A percentile compares a stretch with the other conserved stretches of the same genome.
Evolutionary conservation across 2,113 vertebrate species (phyloP).

Genomic region (Thunnus thynnus): DNA sequence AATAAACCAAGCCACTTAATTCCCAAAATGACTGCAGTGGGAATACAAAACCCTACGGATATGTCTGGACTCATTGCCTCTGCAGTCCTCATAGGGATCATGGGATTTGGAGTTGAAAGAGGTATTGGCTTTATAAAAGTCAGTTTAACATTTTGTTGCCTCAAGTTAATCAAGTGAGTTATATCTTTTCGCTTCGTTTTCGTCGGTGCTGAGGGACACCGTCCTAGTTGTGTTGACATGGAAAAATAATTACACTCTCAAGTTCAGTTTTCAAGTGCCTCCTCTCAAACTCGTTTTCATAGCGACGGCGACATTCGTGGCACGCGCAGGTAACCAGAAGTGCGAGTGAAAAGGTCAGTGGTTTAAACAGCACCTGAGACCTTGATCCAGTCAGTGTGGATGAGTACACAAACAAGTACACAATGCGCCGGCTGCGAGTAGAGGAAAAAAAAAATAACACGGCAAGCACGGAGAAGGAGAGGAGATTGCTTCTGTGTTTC

Average conservation of each 20-base stretch:
- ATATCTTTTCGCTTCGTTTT: constrained; percentile 1
- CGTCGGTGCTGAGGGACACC: not conserved
- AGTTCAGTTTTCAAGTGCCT: not conserved
- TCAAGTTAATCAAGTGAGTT: constrained; percentile 54
- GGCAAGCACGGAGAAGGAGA: not conserved
- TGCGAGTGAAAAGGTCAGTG: constrained; percentile 26
- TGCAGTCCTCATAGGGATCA: constrained; percentile 42
- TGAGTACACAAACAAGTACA: constrained; percentile 22
- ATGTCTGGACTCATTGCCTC: constrained; percentile 51
- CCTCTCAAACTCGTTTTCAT: constrained; percentile 3
- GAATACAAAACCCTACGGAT: constrained; percentile 55
- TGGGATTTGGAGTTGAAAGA: constrained; percentile 62
- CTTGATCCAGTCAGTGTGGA: constrained; percentile 13
- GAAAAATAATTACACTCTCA: constrained; percentile 15
- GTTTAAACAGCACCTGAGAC: constrained; percentile 49
- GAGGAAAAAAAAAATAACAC: not conserved
- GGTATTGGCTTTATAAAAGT: constrained; percentile 64
- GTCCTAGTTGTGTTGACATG: not conserved
- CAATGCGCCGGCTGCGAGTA: no score
- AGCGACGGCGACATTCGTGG: not conserved
- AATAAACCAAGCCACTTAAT: constrained; percentile 67
- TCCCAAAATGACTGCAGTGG: constrained; percentile 57
- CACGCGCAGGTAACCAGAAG: constrained; percentile 44
- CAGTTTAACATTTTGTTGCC: constrained; percentile 55
- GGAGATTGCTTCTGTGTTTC: constrained; percentile 2